These are phyloP conservation scores for Vicugna pacos DNA, from an alignment of 2,113 vertebrate genomes.

Conservation along the genomic window DNA sequence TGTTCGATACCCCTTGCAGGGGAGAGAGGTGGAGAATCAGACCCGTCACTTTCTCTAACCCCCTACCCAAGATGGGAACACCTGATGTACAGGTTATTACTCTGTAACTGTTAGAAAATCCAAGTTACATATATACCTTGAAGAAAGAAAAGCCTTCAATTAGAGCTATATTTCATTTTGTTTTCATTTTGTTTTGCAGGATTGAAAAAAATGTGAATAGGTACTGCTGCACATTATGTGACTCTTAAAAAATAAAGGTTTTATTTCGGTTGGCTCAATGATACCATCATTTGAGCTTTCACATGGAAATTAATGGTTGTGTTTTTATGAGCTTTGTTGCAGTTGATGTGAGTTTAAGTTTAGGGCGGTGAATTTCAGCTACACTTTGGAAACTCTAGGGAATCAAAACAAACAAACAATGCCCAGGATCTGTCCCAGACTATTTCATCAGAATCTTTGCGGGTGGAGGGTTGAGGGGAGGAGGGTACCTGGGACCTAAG, in stretches of 20 bases:
- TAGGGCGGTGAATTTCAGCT: background rate
- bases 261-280: background rate
- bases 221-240: background rate
- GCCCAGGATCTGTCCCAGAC: background rate
- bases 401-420: background rate
- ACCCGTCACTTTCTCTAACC: background rate
- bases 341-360: background rate
- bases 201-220: background rate
- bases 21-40: background rate
- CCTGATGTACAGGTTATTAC: background rate
- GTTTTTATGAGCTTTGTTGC: background rate
- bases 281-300: background rate
- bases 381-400: background rate
- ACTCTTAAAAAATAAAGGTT: background rate
- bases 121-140: background rate
- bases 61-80: accelerated
- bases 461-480: too few relatives aligned
- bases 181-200: background rate
- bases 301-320: background rate
- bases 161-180: background rate
- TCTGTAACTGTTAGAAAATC: background rate
- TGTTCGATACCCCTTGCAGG: background rate
- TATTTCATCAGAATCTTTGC: background rate
- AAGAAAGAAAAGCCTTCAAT: background rate
- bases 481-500: background rate